phyloP scores from a whole-genome alignment of 1,140 invertebrate genomes.

The Pachyrhynchus sulphureomaculatus region DNA sequence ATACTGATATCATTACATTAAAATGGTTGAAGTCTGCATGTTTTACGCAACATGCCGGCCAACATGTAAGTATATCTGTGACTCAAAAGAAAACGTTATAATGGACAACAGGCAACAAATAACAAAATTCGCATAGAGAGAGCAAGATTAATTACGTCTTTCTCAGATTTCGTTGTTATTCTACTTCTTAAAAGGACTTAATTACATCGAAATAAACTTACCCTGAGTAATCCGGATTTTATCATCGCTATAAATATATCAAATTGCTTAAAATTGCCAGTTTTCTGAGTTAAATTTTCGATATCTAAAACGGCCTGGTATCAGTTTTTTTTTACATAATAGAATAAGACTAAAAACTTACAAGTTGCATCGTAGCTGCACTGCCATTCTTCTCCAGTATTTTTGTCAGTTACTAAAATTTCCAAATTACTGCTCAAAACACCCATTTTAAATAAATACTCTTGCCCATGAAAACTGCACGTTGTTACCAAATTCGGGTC shows the following conservation, averaged over 20 bases:
- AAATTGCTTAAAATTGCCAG: conserved; percentile 58
- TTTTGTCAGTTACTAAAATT: conserved; percentile 54
- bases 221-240: conserved; percentile 56
- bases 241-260: conserved; percentile 57
- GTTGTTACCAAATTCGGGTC: conserved; percentile 53
- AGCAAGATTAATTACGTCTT: too few species aligned
- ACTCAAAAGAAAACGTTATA: too few species aligned
- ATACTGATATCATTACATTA: too few species aligned
- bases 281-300: conserved; percentile 57
- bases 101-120: too few species aligned
- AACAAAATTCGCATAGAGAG: too few species aligned
- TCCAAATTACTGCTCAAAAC: conserved; percentile 49
- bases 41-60: too few species aligned
- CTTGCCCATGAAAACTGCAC: conserved; percentile 53
- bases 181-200: too few species aligned
- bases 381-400: conserved; percentile 56
- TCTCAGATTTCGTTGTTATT: too few species aligned
- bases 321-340: background rate
- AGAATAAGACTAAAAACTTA: conserved; percentile 38
- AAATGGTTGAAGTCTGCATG: too few species aligned
- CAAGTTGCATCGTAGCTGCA: conserved; percentile 56
- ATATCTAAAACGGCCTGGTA: conserved; percentile 55
- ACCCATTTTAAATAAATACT: conserved; percentile 54
- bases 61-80: too few species aligned
- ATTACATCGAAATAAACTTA: conserved; percentile 36